A percentile compares a stretch with the other conserved stretches of the same genome.
Evolutionary conservation across 2,888 invertebrate genomes (phyloP).

Genomic region (Acronicta aceris): DNA sequence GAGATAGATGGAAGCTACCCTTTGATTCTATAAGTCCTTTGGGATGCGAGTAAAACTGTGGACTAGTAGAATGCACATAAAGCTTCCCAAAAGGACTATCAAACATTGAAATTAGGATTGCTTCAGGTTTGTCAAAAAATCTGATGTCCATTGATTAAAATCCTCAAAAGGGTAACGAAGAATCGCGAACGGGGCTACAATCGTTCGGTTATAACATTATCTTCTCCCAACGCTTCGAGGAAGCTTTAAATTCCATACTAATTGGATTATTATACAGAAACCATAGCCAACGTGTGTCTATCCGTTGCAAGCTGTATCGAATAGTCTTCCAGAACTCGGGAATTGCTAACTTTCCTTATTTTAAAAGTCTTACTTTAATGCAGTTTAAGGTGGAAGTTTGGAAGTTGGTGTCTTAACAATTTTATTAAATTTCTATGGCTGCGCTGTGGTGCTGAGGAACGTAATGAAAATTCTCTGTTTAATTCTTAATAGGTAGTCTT

Average conservation of each 20-base stretch:
- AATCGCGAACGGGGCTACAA: conserved; percentile 51
- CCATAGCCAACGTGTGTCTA: conserved; percentile 59
- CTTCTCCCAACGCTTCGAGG: conserved; percentile 59
- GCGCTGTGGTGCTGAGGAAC: conserved; percentile 41
- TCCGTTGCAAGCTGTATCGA: conserved; percentile 50
- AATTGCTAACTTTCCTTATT: conserved; percentile 65
- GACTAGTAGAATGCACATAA: no score
- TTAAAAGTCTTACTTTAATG: conserved; percentile 64
- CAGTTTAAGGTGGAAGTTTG: conserved; percentile 65
- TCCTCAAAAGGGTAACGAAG: conserved; percentile 21
- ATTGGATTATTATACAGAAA: conserved; percentile 78
- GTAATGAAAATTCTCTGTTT: conserved; percentile 47
- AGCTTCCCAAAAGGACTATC: no score
- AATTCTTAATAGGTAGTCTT: conserved; percentile 46
- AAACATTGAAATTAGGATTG: no score
- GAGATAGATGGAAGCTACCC: no score
- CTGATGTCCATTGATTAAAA: no score
- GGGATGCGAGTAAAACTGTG: no score
- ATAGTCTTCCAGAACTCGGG: conserved; percentile 47
- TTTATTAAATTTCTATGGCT: conserved; percentile 59
- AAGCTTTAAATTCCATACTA: conserved; percentile 73
- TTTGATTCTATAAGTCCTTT: no score
- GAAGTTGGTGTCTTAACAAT: conserved; percentile 68
- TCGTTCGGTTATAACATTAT: conserved; percentile 61
- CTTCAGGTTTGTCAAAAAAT: no score